These are phyloP conservation scores for Drosophila acutilabella DNA, from an alignment of 2,888 invertebrate species.

Conservation along the genomic window DNA sequence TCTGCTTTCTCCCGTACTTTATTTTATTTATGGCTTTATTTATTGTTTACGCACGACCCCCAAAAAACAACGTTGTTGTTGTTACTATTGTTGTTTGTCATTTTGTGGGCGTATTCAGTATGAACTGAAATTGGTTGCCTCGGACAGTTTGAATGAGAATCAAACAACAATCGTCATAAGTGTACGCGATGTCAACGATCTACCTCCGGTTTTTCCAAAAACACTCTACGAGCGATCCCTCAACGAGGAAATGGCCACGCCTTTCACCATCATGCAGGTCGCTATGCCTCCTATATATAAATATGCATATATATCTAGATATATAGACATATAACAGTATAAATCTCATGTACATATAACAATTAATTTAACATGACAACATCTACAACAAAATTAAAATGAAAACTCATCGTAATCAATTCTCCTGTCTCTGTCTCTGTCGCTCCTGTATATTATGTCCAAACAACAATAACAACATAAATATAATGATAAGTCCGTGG, in stretches of 20 bases:
- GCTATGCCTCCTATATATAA: slow-evolving; percentile 67
- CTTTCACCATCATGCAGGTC: slow-evolving; percentile 92
- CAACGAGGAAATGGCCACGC: slow-evolving; percentile 90
- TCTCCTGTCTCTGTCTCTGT: slow-evolving; percentile 6
- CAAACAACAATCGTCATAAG: slow-evolving; percentile 92
- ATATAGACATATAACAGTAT: slow-evolving; percentile 5
- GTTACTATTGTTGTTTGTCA: slow-evolving; percentile 15
- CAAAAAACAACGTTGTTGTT: slow-evolving; percentile 24
- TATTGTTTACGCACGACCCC: slow-evolving; percentile 35
- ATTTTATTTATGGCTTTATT: slow-evolving; percentile 54
- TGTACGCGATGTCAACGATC: slow-evolving; percentile 95
- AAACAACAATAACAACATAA: slow-evolving; percentile 32
- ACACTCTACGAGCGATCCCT: slow-evolving; percentile 90
- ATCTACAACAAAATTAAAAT: slow-evolving; percentile 25
- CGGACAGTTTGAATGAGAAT: slow-evolving; percentile 96
- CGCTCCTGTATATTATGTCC: slow-evolving; percentile 46
- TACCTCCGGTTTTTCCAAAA: slow-evolving; percentile 92
- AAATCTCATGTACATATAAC: slow-evolving; percentile 36
- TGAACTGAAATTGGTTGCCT: slow-evolving; percentile 94
- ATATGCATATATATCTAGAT: slow-evolving; percentile 1
- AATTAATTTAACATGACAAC: slow-evolving; percentile 60
- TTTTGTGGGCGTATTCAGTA: slow-evolving; percentile 86
- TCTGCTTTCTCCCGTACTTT: slow-evolving; percentile 29
- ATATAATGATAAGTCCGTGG: slow-evolving; percentile 19
- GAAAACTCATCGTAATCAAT: slow-evolving; percentile 48